A percentile compares a stretch with the other conserved stretches of the same genome.
These are phyloP conservation scores for Diorhabda carinulata DNA, from an alignment of 1,140 invertebrate species.

Conservation along the genomic window DNA sequence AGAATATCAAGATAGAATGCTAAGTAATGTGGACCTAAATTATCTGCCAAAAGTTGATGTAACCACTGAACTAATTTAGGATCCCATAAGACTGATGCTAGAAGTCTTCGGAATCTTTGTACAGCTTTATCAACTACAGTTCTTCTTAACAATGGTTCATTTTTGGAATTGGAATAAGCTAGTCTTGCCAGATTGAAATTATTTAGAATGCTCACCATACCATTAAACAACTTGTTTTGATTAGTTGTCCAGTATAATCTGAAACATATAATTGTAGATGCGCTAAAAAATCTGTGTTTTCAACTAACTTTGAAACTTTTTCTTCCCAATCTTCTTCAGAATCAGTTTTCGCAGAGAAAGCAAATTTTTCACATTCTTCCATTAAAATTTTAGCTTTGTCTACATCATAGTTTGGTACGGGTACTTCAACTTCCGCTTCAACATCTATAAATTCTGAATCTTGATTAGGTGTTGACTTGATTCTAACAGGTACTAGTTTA, in stretches of 20 bases:
- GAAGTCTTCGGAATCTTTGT: constrained; percentile 60
- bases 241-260: constrained; percentile 64
- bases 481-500: constrained; percentile 31
- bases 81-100: constrained; percentile 68
- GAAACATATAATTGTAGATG: constrained; percentile 20
- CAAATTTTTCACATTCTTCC: constrained; percentile 68
- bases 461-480: constrained; percentile 22
- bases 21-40: constrained; percentile 65
- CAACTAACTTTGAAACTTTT: constrained; percentile 57
- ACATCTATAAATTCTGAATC: constrained; percentile 53
- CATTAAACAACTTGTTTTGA: constrained; percentile 65
- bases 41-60: constrained; percentile 68
- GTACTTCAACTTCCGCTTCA: constrained; percentile 38
- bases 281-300: not conserved
- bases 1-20: constrained; percentile 76
- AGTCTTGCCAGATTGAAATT: constrained; percentile 66
- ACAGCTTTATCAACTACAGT: constrained; percentile 69
- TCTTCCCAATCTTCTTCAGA: constrained; percentile 69
- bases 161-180: constrained; percentile 53
- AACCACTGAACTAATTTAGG: constrained; percentile 72
- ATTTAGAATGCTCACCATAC: constrained; percentile 66
- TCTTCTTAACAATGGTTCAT: constrained; percentile 65
- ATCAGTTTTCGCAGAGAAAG: constrained; percentile 58
- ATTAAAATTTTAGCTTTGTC: constrained; percentile 60
- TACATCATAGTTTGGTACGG: constrained; percentile 58